These are phyloP conservation scores for Oryzias woworae DNA, from an alignment of 2,113 vertebrate genomes.

Conservation along the genomic window DNA sequence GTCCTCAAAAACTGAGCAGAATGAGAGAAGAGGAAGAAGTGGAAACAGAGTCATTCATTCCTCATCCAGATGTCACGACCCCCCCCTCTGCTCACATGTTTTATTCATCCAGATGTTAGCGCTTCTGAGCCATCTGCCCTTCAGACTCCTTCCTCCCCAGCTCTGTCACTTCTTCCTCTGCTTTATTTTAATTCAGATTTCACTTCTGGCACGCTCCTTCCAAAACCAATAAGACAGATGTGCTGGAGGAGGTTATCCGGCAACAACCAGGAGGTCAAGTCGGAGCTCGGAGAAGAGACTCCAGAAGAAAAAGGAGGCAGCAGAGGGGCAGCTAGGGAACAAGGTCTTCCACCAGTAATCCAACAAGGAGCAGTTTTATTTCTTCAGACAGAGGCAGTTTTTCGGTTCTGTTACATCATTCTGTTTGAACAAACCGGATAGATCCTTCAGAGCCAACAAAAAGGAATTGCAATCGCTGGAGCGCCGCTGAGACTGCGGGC, in stretches of 20 bases:
- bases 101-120: slow-evolving; percentile 65
- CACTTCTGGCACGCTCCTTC: slow-evolving; percentile 16
- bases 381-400: slow-evolving; percentile 36
- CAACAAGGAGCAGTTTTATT: slow-evolving; percentile 31
- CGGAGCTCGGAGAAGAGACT: neutral
- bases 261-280: slow-evolving; percentile 35
- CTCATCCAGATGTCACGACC: slow-evolving; percentile 52
- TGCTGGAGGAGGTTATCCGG: slow-evolving; percentile 16
- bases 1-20: slow-evolving; percentile 7
- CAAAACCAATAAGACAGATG: neutral
- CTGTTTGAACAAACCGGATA: slow-evolving; percentile 11
- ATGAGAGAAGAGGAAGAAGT: slow-evolving; percentile 7
- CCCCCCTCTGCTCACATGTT: slow-evolving; percentile 53
- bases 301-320: slow-evolving; percentile 22
- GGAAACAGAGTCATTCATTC: slow-evolving; percentile 27
- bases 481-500: neutral
- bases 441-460: slow-evolving; percentile 4
- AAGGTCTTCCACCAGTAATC: slow-evolving; percentile 54
- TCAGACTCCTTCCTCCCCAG: slow-evolving; percentile 15
- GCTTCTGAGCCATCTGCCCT: slow-evolving; percentile 51
- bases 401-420: neutral
- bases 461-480: slow-evolving; percentile 8
- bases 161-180: slow-evolving; percentile 24
- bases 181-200: slow-evolving; percentile 4
- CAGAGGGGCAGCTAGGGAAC: neutral